Evolutionary conservation across 2,113 vertebrate species (phyloP).

Genomic region (Brachyistius frenatus): DNA sequence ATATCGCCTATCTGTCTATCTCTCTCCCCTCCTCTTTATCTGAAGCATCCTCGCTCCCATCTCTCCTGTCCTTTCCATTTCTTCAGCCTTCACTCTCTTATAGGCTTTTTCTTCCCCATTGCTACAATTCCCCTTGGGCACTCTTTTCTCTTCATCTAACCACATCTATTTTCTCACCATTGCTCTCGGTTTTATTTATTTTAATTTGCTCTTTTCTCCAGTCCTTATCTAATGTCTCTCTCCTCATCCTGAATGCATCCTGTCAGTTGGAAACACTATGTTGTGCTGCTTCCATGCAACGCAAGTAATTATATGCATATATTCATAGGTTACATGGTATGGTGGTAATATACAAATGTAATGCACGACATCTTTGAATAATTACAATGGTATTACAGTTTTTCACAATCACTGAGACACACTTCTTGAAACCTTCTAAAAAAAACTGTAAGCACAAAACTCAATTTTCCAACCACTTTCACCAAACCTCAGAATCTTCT

Average conservation of each 20-base stretch:
- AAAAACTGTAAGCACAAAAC: too few relatives aligned
- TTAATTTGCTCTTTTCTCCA: slow-evolving; percentile 4
- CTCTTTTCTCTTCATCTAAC: slow-evolving; percentile 45
- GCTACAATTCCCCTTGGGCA: slow-evolving; percentile 39
- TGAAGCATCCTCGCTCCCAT: slow-evolving; percentile 22
- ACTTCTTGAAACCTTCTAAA: too few relatives aligned
- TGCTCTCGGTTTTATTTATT: slow-evolving; percentile 9
- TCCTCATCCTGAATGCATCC: neutral
- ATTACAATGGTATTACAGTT: neutral
- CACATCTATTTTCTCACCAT: slow-evolving; percentile 36
- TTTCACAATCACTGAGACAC: too few relatives aligned
- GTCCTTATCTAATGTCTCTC: slow-evolving; percentile 27
- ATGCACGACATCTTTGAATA: neutral
- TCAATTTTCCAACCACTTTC: too few relatives aligned
- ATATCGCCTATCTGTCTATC: slow-evolving; percentile 34
- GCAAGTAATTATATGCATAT: neutral
- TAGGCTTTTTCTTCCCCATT: slow-evolving; percentile 40
- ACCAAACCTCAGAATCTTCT: too few relatives aligned
- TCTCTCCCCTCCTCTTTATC: slow-evolving; percentile 43
- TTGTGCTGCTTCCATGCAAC: neutral
- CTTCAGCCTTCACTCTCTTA: slow-evolving; percentile 48
- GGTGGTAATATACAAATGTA: neutral
- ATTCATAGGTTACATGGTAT: neutral
- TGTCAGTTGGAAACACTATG: slow-evolving; percentile 12
- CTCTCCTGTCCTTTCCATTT: slow-evolving; percentile 54